Percentiles rank a stretch among this genome's conserved stretches.
These are phyloP conservation scores for Spondyliosoma cantharus DNA, from an alignment of 2,797 vertebrate genomes.

Conservation along the genomic window DNA sequence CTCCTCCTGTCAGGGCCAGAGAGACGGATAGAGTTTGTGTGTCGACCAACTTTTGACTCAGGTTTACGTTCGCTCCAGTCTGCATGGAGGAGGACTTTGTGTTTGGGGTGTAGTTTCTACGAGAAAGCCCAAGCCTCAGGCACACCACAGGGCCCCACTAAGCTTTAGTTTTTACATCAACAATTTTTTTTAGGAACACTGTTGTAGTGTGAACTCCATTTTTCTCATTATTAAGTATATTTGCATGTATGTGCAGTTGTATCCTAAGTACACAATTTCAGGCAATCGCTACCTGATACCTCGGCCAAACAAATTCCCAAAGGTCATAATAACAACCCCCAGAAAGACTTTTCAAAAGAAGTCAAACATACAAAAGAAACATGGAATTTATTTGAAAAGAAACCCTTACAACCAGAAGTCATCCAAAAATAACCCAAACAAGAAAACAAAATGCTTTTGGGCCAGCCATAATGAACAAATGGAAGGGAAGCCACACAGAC, in stretches of 20 bases:
- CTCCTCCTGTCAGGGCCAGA: conserved; percentile 13
- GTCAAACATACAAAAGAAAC: too few relatives aligned
- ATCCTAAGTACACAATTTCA: too few relatives aligned
- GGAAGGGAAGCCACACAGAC: too few relatives aligned
- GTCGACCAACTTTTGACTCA: conserved; percentile 12
- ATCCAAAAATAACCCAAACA: too few relatives aligned
- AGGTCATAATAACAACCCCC: too few relatives aligned
- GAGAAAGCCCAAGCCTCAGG: conserved; percentile 15
- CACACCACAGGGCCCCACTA: neutral
- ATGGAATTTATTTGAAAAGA: too few relatives aligned
- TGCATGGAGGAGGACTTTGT: conserved; percentile 17
- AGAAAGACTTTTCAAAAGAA: too few relatives aligned
- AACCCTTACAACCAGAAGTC: too few relatives aligned
- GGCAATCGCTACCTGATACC: too few relatives aligned
- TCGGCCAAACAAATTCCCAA: too few relatives aligned
- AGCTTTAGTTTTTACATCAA: conserved; percentile 13
- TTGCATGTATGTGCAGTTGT: neutral
- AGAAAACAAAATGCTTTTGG: too few relatives aligned
- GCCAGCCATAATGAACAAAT: too few relatives aligned
- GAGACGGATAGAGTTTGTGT: neutral
- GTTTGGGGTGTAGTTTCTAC: conserved; percentile 13
- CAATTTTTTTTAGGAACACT: conserved; percentile 1
- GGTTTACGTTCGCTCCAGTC: neutral
- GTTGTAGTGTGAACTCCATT: conserved; percentile 5
- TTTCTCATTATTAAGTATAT: conserved; percentile 5